phyloP scores from a whole-genome alignment of 2,113 vertebrate genomes.

The Ursus arctos region DNA sequence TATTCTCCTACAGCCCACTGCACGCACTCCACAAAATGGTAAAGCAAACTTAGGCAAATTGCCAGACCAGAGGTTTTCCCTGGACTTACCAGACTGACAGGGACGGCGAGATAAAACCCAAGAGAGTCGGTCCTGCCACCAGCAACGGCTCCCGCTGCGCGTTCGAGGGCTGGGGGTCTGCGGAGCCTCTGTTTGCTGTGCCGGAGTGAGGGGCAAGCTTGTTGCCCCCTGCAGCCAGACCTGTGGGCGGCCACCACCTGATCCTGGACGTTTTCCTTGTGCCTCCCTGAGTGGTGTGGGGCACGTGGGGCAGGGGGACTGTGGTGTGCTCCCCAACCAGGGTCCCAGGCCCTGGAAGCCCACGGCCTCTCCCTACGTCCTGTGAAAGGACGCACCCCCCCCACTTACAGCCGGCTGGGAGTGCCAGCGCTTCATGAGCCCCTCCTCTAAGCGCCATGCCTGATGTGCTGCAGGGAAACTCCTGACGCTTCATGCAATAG shows the following conservation, averaged over 20 bases:
- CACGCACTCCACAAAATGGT: fast-evolving
- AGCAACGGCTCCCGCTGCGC: not conserved
- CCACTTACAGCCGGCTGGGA: not conserved
- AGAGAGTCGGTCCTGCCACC: not conserved
- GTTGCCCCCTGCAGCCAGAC: not conserved
- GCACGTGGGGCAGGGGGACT: fast-evolving
- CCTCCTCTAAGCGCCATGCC: not conserved
- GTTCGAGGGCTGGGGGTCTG: fast-evolving
- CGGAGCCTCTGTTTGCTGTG: fast-evolving
- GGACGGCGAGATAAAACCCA: not conserved
- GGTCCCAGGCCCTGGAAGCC: too few species aligned
- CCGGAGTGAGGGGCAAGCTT: fast-evolving
- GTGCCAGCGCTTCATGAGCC: not conserved
- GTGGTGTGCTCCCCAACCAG: not conserved
- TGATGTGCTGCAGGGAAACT: not conserved
- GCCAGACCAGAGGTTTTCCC: not conserved
- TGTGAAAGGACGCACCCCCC: too few species aligned
- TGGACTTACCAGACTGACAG: fast-evolving
- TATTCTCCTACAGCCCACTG: not conserved
- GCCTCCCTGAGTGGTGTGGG: too few species aligned
- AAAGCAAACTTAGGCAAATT: not conserved
- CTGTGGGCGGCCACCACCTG: not conserved
- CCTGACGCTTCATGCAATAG: fast-evolving
- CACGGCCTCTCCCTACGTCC: too few species aligned
- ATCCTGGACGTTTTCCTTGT: too few species aligned